These are phyloP conservation scores for Tetranychus urticae DNA, from an alignment of 1,140 invertebrate genomes.

Conservation along the genomic window DNA sequence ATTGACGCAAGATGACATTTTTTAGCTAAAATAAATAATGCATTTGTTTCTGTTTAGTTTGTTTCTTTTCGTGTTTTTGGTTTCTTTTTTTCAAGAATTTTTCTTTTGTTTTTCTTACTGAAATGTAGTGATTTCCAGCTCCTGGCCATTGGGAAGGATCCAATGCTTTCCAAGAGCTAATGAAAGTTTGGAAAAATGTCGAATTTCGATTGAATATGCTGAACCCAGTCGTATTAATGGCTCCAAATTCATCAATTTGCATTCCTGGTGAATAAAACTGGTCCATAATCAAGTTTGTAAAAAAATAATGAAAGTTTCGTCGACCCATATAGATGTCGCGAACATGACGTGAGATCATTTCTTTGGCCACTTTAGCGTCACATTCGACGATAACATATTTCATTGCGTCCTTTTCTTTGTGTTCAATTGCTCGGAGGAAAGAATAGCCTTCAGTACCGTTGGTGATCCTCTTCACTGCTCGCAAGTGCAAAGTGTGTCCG, in stretches of 20 bases:
- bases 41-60: no score
- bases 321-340: conserved; percentile 54
- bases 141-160: conserved; percentile 26
- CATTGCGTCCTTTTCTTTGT: conserved; percentile 23
- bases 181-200: conserved; percentile 26
- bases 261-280: conserved; percentile 72
- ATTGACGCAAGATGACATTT: no score
- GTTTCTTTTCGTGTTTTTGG: no score
- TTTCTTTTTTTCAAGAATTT: no score
- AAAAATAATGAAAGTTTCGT: conserved; percentile 68
- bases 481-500: background rate
- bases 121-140: conserved; percentile 49
- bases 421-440: background rate
- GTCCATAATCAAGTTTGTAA: conserved; percentile 80
- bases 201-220: conserved; percentile 29
- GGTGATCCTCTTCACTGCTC: background rate
- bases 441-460: background rate
- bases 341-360: conserved; percentile 57
- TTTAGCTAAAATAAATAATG: no score
- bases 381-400: conserved; percentile 83
- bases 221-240: conserved; percentile 87
- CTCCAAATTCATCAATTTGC: conserved; percentile 68
- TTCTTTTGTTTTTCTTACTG: conserved; percentile 16
- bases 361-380: conserved; percentile 56
- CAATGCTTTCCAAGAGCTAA: conserved; percentile 39